Evolutionary conservation across 2,888 invertebrate species (phyloP).

Genomic region (Leptopilina syphax): DNA sequence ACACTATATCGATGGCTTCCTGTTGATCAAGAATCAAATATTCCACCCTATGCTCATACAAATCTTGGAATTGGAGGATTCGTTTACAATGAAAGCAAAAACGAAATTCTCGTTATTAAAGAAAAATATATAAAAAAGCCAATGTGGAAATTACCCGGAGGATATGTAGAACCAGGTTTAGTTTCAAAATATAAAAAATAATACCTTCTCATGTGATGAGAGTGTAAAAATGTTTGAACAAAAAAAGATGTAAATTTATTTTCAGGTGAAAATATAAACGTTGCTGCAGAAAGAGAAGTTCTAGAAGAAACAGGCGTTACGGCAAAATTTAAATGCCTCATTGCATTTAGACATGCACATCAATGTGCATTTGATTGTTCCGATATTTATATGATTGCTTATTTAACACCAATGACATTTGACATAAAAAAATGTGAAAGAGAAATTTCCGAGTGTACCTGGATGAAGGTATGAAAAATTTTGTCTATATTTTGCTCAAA

Average conservation of each 20-base stretch:
- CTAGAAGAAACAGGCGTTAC: constrained; percentile 93
- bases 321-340: constrained; percentile 85
- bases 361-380: constrained; percentile 88
- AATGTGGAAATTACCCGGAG: constrained; percentile 94
- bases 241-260: background rate
- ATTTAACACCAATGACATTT: constrained; percentile 82
- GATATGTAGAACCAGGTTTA: constrained; percentile 90
- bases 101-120: constrained; percentile 88
- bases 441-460: constrained; percentile 88
- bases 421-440: constrained; percentile 84
- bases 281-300: constrained; percentile 91
- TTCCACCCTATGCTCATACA: constrained; percentile 90
- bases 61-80: constrained; percentile 91
- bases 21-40: constrained; percentile 79
- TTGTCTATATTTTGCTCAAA: no score
- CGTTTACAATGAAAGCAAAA: constrained; percentile 85
- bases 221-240: background rate
- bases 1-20: constrained; percentile 91
- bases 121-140: constrained; percentile 80
- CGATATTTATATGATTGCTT: constrained; percentile 90
- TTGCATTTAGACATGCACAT: constrained; percentile 89
- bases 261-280: constrained; percentile 88
- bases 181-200: background rate
- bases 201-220: no score
- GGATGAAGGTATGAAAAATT: constrained; percentile 84